A percentile compares a stretch with the other conserved stretches of the same genome.
Conservation (phyloP, 2,797 vertebrate species). For the Gorsachius magnificus region DNA sequence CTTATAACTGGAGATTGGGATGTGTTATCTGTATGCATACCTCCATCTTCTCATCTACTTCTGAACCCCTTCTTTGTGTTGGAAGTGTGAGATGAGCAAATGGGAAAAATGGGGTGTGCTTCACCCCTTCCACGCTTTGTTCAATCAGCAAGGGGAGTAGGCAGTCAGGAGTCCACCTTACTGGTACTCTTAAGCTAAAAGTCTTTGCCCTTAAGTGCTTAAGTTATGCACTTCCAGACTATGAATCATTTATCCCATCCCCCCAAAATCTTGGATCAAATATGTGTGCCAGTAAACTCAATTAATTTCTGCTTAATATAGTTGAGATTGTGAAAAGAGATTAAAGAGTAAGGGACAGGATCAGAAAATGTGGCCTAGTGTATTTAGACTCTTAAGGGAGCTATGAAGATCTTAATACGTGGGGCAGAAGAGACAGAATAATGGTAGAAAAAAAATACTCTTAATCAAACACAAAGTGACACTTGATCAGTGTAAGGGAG, state of each 20-base stretch:
- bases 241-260: not conserved
- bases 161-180: not conserved
- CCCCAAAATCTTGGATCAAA: rapidly evolving
- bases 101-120: not conserved
- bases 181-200: not conserved
- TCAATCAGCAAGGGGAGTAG: not conserved
- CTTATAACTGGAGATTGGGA: not conserved
- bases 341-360: not conserved
- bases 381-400: not conserved
- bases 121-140: not conserved
- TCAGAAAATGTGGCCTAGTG: not conserved
- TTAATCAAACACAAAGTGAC: not conserved
- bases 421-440: not conserved
- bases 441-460: not conserved
- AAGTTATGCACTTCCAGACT: not conserved
- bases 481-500: not conserved
- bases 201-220: not conserved
- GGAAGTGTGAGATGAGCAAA: not conserved
- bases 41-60: not conserved
- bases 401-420: not conserved
- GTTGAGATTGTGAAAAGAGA: not conserved
- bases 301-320: not conserved
- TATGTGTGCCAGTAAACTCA: not conserved
- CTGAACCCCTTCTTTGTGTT: not conserved
- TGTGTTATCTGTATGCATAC: not conserved